Base-by-base conservation (phyloP, 2,888 invertebrate genomes). In the Caenorhabditis wallacei region DNA sequence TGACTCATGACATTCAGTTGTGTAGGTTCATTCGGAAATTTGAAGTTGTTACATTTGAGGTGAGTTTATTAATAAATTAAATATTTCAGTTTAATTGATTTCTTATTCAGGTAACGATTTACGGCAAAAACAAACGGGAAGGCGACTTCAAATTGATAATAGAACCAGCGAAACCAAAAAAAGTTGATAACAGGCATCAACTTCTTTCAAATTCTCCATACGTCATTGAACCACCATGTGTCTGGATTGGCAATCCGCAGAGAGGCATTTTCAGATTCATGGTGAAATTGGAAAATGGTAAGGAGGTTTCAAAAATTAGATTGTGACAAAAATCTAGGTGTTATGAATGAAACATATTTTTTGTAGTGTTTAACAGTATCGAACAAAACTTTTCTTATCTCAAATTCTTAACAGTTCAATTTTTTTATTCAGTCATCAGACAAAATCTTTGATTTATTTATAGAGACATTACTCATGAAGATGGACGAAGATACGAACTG, bases 81-180 rank as follows among this genome's bases (percentile, higher is more conserved):
- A 30, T 30, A n/a, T 20, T 11, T 53, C 18, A 40, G 20, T 63
- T 46, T 20, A 26, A 26, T 43, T 10, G 10, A 13, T 13, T 61
- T 48, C 2, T 48, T n/a, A 2, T 20, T 57, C n/a, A 71, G 71
- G 71, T 71, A 1, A 59, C 71, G 16, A 57, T 71, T 1, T 71
- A 71, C 20, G 71, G 71, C 8, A 71, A 61, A 43, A 71, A 71
- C 30, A 71, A 71, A 18, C 13, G 51, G 35, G 71, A 71, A 26
- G 71, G 71, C 35, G 71, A 71, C 51, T 71, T 71, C 24, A 71
- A 71, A 71, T 61, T 71, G 71, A 71, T 71, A 59, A 61, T 71
- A 59, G 59, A 71, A 51, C 71, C 71, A 22, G 71, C 59, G 10
- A 71, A 37, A 16, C n/a, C 48, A n/a, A 59, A 61, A 20, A 59